Evolutionary conservation across 2,113 vertebrate genomes (phyloP).

Genomic region (Solea solea): DNA sequence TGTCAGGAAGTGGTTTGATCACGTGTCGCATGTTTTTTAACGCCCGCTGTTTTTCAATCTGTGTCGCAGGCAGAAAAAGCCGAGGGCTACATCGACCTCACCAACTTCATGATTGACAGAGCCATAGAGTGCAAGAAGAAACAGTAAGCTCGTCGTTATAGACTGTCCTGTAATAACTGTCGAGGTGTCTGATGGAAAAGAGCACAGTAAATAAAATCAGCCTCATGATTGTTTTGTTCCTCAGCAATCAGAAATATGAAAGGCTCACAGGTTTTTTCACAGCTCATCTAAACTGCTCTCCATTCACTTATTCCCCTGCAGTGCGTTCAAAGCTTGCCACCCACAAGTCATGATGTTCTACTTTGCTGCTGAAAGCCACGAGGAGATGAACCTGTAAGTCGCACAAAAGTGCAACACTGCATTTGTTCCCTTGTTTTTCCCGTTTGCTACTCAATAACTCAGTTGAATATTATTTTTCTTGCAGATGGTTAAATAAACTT

Average conservation of each 20-base stretch:
- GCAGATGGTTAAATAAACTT: slow-evolving; percentile 95
- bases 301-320: slow-evolving; percentile 54
- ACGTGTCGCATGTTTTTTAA: not conserved
- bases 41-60: slow-evolving; percentile 19
- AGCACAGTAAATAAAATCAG: too few relatives aligned
- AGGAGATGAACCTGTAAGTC: slow-evolving; percentile 95
- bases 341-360: slow-evolving; percentile 95
- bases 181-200: too few relatives aligned
- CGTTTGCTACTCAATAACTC: not conserved
- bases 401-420: not conserved
- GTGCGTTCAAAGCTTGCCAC: slow-evolving; percentile 96
- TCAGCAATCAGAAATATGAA: too few relatives aligned
- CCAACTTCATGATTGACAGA: slow-evolving; percentile 92
- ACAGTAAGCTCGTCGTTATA: slow-evolving; percentile 83
- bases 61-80: slow-evolving; percentile 92
- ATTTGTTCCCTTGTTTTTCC: not conserved
- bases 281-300: not conserved
- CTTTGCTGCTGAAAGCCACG: slow-evolving; percentile 93
- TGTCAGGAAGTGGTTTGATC: slow-evolving; percentile 60
- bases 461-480: not conserved
- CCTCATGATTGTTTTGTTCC: too few relatives aligned
- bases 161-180: not conserved
- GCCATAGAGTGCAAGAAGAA: slow-evolving; percentile 98
- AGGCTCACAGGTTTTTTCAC: too few relatives aligned
- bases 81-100: slow-evolving; percentile 93